Evolutionary conservation across 2,888 invertebrate genomes (phyloP), one percentile per base, ranked within the genome.

Genomic region (Graphium colonna): DNA sequence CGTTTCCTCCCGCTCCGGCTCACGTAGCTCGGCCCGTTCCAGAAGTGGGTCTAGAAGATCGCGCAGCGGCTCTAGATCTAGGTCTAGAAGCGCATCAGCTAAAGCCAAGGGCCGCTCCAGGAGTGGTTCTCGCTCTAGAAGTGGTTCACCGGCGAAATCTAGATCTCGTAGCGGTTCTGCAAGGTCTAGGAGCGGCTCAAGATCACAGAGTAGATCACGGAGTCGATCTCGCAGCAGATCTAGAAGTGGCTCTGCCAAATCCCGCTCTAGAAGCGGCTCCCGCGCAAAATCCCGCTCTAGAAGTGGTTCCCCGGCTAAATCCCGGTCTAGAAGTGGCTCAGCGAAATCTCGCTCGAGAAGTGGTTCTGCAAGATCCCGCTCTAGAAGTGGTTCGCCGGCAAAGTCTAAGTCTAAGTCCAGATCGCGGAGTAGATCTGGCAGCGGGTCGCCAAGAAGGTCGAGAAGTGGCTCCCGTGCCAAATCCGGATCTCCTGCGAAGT

Each of bases 251-350:
- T 77, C 73, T 18, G 65, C 64, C 2, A 61, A 62, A 39, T 65
- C 71, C 8, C 62, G 62, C 10, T 77, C 75, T 5, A 62, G 62
- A 50, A 72, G 72, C 28, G 63, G 63, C 40, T 77, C 73, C 1
- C 61, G 57, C 17, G 65, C 64, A 3, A 61, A 62, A 39, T 65
- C 71, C 8, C 62, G 62, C 10, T 73, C 71, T 1, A 62, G 64
- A 42, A 76, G 73, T 56, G 69, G 71, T 13, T 77, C 80, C 1
- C 55, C 59, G 3, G 63, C 70, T 8, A 63, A 62, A 36, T 62
- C 64, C 3, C 64, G 65, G 1, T 60, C 71, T 4, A 58, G 62
- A 18, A 74, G 74, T 21, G 60, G 63, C 2, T 61, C 65, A 0
- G 62, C 63, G 0, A 65, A 61, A 4, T 64, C 69, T 0, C 58